These are phyloP conservation scores for Poicephalus meyeri DNA, from an alignment of 2,113 vertebrate genomes.

Conservation along the genomic window DNA sequence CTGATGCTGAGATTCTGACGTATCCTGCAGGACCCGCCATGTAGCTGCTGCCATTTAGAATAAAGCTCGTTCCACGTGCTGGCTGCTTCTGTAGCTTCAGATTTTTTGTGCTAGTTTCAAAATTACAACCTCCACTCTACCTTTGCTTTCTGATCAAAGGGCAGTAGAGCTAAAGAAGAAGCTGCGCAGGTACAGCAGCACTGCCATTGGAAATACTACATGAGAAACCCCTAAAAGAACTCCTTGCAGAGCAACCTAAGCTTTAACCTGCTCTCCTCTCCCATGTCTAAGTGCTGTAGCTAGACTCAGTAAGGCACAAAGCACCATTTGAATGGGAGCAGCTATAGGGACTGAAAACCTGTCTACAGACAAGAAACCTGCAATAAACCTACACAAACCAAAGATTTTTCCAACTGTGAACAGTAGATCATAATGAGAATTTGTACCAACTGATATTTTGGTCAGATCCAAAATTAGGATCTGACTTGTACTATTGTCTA, in stretches of 20 bases:
- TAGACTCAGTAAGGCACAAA: background rate
- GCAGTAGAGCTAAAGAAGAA: background rate
- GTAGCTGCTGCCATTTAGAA: conserved; percentile 25
- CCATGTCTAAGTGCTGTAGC: background rate
- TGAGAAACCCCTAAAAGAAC: background rate
- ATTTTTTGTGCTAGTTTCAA: background rate
- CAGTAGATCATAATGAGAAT: background rate
- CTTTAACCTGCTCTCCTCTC: background rate
- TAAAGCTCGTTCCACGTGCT: background rate
- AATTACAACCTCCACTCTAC: background rate
- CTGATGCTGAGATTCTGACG: background rate
- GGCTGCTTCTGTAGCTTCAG: background rate
- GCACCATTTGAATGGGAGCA: background rate
- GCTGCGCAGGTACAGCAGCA: background rate
- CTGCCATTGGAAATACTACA: background rate
- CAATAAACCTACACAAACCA: background rate
- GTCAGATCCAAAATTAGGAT: conserved; percentile 44
- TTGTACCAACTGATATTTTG: conserved; percentile 66
- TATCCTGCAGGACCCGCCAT: conserved; percentile 53
- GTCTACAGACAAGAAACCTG: background rate
- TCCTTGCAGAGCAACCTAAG: background rate
- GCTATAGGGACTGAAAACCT: conserved; percentile 12
- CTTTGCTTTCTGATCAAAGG: background rate
- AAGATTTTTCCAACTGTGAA: background rate
- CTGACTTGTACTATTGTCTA: conserved; percentile 35